Conservation (phyloP, 2,797 vertebrate species). For the Sebastes steindachneri region DNA sequence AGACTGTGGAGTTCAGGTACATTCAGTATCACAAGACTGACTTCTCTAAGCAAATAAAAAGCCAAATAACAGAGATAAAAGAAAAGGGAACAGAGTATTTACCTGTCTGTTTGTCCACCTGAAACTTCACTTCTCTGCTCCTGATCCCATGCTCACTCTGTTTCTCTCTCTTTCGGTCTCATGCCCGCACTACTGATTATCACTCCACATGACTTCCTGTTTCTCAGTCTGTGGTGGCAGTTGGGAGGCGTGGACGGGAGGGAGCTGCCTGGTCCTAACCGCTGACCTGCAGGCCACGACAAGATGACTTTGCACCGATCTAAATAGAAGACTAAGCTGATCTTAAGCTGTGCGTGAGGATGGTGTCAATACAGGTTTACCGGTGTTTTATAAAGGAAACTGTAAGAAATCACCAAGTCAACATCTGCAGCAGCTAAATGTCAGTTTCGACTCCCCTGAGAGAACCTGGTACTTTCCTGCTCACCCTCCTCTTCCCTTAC, state of each 20-base stretch:
- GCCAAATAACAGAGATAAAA: not conserved
- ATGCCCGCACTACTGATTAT: conserved; percentile 48
- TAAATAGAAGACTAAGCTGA: conserved; percentile 24
- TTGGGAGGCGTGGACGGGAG: conserved; percentile 54
- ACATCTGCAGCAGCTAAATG: not conserved
- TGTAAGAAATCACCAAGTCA: not conserved
- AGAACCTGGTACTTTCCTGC: conserved; percentile 36
- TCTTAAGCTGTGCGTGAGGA: not conserved
- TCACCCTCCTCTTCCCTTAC: conserved; percentile 13
- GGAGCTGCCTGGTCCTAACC: conserved; percentile 32
- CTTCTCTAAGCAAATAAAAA: not conserved
- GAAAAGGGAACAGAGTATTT: conserved; percentile 14
- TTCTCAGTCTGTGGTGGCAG: conserved; percentile 46
- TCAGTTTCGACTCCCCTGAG: not conserved
- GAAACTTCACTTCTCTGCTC: conserved; percentile 26
- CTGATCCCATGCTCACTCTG: conserved; percentile 40
- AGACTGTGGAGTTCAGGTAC: not conserved
- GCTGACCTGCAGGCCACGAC: conserved; percentile 38
- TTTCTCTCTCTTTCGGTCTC: conserved; percentile 25
- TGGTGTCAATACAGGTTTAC: not conserved
- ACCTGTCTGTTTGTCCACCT: conserved; percentile 62
- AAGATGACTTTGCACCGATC: conserved; percentile 19
- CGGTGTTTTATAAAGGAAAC: not conserved
- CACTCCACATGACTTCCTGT: conserved; percentile 62
- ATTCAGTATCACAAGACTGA: not conserved